Percentiles rank a stretch among this genome's conserved stretches.
phyloP scores from a whole-genome alignment of 2,888 invertebrate species.

The Ferrisia virgata region DNA sequence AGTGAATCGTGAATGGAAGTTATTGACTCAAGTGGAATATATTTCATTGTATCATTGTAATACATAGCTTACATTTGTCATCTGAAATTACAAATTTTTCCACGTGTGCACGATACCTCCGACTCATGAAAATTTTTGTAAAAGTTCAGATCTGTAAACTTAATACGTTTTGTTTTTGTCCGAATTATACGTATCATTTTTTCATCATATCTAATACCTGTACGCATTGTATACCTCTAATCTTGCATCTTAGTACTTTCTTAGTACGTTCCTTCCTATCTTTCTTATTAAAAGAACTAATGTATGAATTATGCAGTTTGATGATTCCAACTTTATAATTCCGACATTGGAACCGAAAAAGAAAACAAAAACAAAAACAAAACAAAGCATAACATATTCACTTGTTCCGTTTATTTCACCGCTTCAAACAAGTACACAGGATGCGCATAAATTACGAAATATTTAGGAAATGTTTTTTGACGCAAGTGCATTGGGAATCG shows the following conservation, averaged over 20 bases:
- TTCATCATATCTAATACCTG: no score
- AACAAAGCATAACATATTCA: no score
- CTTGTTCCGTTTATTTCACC: constrained; percentile 1
- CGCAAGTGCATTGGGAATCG: not conserved
- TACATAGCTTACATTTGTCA: not conserved
- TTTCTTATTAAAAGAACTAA: no score
- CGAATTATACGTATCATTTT: no score
- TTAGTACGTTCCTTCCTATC: no score
- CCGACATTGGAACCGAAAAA: not conserved
- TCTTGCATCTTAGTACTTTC: no score
- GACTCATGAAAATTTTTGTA: not conserved
- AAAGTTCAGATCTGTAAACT: not conserved
- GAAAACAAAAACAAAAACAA: no score
- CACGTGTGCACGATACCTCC: not conserved
- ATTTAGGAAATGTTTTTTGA: not conserved
- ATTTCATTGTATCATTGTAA: not conserved
- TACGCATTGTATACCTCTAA: no score
- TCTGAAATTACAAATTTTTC: not conserved
- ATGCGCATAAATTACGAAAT: not conserved
- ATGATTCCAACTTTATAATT: not conserved
- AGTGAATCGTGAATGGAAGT: not conserved
- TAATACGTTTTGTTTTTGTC: no score
- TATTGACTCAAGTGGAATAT: constrained; percentile 25
- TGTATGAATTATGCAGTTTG: not conserved
- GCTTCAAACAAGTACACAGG: not conserved